Conservation (phyloP, 2,888 invertebrate species). For the Lottia scabra region DNA sequence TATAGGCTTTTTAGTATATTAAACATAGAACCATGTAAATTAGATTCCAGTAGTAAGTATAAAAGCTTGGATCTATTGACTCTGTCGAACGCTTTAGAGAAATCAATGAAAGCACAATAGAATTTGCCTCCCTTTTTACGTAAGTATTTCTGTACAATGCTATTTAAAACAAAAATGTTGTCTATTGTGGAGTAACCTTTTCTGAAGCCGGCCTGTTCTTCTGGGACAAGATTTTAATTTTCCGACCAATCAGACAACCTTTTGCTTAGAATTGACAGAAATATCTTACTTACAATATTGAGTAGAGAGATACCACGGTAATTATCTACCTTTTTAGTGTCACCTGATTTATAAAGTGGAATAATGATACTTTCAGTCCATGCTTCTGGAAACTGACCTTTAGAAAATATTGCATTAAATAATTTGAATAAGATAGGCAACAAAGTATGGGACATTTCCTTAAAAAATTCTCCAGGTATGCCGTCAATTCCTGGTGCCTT, state of each 20-base stretch:
- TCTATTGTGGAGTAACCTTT: not conserved
- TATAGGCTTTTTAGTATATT: not conserved
- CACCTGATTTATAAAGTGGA: not conserved
- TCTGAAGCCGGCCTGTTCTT: constrained; percentile 4
- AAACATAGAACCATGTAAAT: not conserved
- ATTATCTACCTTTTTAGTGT: not conserved
- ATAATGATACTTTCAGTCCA: not conserved
- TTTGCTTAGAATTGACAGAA: not conserved
- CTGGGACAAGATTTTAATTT: not conserved
- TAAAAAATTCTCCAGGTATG: not conserved
- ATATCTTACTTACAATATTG: not conserved
- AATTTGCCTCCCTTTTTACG: not conserved
- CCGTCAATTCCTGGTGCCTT: not conserved
- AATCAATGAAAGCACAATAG: not conserved
- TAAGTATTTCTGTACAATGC: not conserved
- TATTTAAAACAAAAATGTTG: constrained; percentile 9
- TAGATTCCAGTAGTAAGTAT: not conserved
- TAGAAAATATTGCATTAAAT: not conserved
- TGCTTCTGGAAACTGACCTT: not conserved
- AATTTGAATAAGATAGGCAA: not conserved
- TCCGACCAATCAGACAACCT: not conserved
- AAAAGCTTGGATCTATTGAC: not conserved
- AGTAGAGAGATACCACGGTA: not conserved
- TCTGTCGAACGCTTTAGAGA: not conserved
- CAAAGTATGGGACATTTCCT: not conserved